These are phyloP conservation scores for Miichthys miiuy DNA, from an alignment of 2,797 vertebrate species.

Conservation along the genomic window DNA sequence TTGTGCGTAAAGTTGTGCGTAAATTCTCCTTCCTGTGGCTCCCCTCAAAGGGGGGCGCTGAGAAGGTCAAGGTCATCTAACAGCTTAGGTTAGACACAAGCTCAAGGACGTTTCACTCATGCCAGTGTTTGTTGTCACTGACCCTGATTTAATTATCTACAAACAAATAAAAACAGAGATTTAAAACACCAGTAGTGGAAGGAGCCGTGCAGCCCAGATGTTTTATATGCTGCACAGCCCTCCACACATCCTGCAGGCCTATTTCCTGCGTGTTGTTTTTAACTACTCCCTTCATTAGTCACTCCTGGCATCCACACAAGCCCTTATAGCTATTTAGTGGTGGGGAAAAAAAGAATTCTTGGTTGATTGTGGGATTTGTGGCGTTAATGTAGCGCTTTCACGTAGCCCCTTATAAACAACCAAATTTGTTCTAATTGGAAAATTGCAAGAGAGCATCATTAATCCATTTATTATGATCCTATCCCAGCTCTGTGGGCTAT, in stretches of 20 bases:
- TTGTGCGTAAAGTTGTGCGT: too few species aligned
- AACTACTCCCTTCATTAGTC: conserved; percentile 55
- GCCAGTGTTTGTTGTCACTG: neutral
- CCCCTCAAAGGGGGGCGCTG: neutral
- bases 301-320: conserved; percentile 55
- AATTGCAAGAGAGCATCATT: conserved; percentile 24
- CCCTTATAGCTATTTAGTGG: conserved; percentile 52
- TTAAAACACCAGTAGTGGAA: neutral
- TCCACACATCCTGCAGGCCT: conserved; percentile 39
- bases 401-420: conserved; percentile 15
- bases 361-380: conserved; percentile 46
- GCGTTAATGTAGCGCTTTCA: conserved; percentile 39
- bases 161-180: conserved; percentile 11
- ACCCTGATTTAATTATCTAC: conserved; percentile 9
- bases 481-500: conserved; percentile 7
- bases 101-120: neutral
- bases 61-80: conserved; percentile 17
- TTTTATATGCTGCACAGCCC: conserved; percentile 33
- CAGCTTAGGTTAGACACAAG: neutral
- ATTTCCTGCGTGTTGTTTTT: conserved; percentile 47
- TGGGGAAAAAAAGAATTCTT: conserved; percentile 1
- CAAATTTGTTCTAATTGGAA: conserved; percentile 45
- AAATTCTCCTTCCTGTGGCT: neutral
- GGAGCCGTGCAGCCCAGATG: conserved; percentile 35
- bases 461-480: conserved; percentile 34